Conservation (phyloP, 2,113 vertebrate species). For the Coryphaenoides rupestris region DNA sequence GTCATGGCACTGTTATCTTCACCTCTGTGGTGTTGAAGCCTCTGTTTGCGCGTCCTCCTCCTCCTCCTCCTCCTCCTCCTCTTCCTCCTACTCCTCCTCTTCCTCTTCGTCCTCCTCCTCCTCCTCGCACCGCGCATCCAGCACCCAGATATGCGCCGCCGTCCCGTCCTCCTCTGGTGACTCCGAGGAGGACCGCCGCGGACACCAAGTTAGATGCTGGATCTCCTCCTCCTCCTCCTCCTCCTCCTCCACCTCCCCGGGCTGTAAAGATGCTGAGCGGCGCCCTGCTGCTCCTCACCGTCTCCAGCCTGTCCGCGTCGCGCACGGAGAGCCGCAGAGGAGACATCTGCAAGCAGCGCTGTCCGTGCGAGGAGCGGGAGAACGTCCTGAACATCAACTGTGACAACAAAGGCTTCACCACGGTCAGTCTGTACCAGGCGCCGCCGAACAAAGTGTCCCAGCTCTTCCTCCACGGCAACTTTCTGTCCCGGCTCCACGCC, state of each 20-base stretch:
- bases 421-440: slow-evolving; percentile 84
- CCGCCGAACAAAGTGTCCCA: slow-evolving; percentile 92
- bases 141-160: background rate
- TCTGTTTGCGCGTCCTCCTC: no score
- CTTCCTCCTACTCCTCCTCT: no score
- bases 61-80: no score
- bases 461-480: slow-evolving; percentile 95
- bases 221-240: no score
- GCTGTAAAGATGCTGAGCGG: slow-evolving; percentile 93
- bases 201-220: slow-evolving; percentile 63
- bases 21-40: no score
- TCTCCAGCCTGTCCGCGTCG: slow-evolving; percentile 78
- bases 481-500: slow-evolving; percentile 84
- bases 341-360: slow-evolving; percentile 96
- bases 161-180: background rate
- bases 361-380: slow-evolving; percentile 93
- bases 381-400: slow-evolving; percentile 95
- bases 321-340: slow-evolving; percentile 86
- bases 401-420: slow-evolving; percentile 96
- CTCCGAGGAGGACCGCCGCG: slow-evolving; percentile 34
- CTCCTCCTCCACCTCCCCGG: slow-evolving; percentile 18
- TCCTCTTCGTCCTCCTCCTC: no score
- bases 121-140: no score
- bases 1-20: no score
- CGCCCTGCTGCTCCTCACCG: slow-evolving; percentile 88